Evolutionary conservation across 2,888 invertebrate genomes (phyloP).

Genomic region (Euphydryas editha): DNA sequence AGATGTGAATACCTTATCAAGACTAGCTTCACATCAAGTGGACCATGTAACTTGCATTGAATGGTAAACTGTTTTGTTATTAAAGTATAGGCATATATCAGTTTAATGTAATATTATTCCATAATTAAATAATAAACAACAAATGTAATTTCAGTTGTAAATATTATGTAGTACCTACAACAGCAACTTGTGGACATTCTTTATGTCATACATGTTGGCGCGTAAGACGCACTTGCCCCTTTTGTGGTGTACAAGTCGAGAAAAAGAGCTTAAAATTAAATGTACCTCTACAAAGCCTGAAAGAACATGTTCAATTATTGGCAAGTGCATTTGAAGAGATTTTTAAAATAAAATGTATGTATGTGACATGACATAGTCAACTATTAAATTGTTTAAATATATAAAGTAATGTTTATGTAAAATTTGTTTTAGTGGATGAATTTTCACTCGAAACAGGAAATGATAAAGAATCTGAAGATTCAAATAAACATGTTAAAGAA

Average conservation of each 20-base stretch:
- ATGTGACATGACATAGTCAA: slow-evolving; percentile 13
- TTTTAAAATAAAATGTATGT: slow-evolving; percentile 67
- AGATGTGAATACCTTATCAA: slow-evolving; percentile 53
- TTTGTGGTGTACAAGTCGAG: slow-evolving; percentile 56
- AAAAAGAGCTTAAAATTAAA: slow-evolving; percentile 59
- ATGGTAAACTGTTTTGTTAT: slow-evolving; percentile 60
- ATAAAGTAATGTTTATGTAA: slow-evolving; percentile 16
- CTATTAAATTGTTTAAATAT: slow-evolving; percentile 11
- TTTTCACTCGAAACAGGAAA: slow-evolving; percentile 51
- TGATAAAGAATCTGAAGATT: slow-evolving; percentile 52
- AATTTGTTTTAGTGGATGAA: slow-evolving; percentile 63
- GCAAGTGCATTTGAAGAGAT: slow-evolving; percentile 57
- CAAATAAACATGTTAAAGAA: slow-evolving; percentile 67
- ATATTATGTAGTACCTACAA: slow-evolving; percentile 63
- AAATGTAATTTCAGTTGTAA: slow-evolving; percentile 70
- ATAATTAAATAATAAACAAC: background rate
- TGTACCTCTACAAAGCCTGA: slow-evolving; percentile 55
- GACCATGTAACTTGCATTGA: slow-evolving; percentile 68
- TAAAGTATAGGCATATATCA: background rate
- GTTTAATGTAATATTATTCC: background rate
- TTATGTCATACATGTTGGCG: slow-evolving; percentile 71
- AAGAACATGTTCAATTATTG: slow-evolving; percentile 51
- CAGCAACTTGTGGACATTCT: slow-evolving; percentile 69
- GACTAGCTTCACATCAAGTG: slow-evolving; percentile 54
- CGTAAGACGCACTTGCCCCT: slow-evolving; percentile 57